Percentiles rank a stretch among this genome's conserved stretches.
Conservation (phyloP, 2,113 vertebrate species). For the Ammodytes marinus region DNA sequence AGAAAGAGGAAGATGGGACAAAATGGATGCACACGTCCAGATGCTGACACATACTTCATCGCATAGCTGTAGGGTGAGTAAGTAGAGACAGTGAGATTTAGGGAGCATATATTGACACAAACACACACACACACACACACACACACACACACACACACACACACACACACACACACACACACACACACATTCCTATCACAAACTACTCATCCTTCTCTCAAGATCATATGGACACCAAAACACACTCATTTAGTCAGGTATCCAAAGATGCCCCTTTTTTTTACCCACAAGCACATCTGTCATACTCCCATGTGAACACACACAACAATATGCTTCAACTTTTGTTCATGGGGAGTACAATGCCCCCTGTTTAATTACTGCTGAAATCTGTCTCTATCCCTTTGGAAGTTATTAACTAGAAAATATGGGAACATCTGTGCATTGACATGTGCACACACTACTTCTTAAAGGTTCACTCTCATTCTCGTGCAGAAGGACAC, state of each 20-base stretch:
- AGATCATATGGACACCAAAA: not conserved
- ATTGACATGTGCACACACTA: conserved; percentile 19
- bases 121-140: conserved; percentile 15
- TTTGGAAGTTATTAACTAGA: conserved; percentile 54
- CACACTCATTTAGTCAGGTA: conserved; percentile 39
- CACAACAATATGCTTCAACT: conserved; percentile 67
- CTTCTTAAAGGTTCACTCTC: not conserved
- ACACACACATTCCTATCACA: not conserved
- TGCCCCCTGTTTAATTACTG: conserved; percentile 64
- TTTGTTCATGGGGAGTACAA: conserved; percentile 35
- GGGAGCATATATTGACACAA: not conserved
- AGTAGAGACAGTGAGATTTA: conserved; percentile 13
- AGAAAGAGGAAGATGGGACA: conserved; percentile 22
- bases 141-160: conserved; percentile 11
- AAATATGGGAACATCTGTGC: conserved; percentile 61
- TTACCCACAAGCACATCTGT: conserved; percentile 73
- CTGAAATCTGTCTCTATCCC: conserved; percentile 56
- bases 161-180: not conserved
- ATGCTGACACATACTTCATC: conserved; percentile 22
- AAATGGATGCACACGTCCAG: conserved; percentile 55
- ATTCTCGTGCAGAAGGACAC: not conserved
- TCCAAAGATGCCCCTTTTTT: conserved; percentile 35
- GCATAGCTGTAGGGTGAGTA: conserved; percentile 35
- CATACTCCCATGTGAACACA: conserved; percentile 47
- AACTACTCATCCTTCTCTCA: not conserved